Percentiles rank a stretch among this genome's conserved stretches.
Evolutionary conservation across 2,888 invertebrate species (phyloP).

Genomic region (Xestoiulus laeticollis): DNA sequence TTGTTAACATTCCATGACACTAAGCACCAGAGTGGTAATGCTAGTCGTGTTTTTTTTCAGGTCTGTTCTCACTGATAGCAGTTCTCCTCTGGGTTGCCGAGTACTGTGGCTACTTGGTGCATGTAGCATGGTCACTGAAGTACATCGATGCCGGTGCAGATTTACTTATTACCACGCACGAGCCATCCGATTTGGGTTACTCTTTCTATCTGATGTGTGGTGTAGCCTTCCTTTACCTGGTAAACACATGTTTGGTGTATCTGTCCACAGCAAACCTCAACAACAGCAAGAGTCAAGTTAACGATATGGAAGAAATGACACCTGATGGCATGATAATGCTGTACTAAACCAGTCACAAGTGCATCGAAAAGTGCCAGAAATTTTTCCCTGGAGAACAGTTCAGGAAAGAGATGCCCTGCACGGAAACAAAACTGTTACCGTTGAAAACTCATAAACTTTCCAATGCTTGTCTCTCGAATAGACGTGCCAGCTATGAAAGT

Average conservation of each 20-base stretch:
- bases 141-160: neutral
- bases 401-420: too few relatives aligned
- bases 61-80: slow-evolving; percentile 40
- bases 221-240: slow-evolving; percentile 74
- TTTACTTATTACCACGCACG: neutral
- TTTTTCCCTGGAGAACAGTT: neutral
- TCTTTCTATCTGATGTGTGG: slow-evolving; percentile 74
- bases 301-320: neutral
- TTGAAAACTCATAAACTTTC: neutral
- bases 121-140: neutral
- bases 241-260: slow-evolving; percentile 69
- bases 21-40: neutral
- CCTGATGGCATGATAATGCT: slow-evolving; percentile 54
- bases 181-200: slow-evolving; percentile 52
- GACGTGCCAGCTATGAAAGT: too few relatives aligned
- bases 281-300: neutral
- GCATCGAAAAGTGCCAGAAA: neutral
- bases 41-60: slow-evolving; percentile 19
- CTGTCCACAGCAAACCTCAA: neutral
- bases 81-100: slow-evolving; percentile 27
- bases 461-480: neutral
- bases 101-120: slow-evolving; percentile 36
- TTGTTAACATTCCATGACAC: neutral
- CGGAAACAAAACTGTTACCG: neutral
- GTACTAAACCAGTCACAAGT: slow-evolving; percentile 43